A percentile compares a stretch with the other conserved stretches of the same genome.
phyloP scores from a whole-genome alignment of 2,888 invertebrate species.

The Yponomeuta sedellus region DNA sequence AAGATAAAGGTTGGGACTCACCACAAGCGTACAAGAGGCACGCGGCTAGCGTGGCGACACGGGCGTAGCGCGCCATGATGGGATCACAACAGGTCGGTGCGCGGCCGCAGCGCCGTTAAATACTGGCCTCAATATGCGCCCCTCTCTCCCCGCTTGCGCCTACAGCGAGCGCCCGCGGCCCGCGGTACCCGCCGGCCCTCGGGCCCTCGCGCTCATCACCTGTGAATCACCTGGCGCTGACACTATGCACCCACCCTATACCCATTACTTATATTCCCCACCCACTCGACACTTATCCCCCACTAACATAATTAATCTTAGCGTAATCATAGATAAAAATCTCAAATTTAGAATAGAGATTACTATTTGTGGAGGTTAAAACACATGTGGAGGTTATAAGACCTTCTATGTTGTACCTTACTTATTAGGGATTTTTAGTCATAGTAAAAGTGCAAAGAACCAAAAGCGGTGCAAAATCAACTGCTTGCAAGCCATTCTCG shows the following conservation, averaged over 20 bases:
- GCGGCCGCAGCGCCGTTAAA: constrained; percentile 72
- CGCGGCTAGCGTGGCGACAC: constrained; percentile 75
- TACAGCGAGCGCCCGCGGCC: constrained; percentile 51
- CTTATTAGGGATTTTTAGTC: too few relatives aligned
- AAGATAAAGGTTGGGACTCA: constrained; percentile 74
- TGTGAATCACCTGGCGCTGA: constrained; percentile 47
- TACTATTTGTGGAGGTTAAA: too few relatives aligned
- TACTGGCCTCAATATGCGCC: constrained; percentile 75
- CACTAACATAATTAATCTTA: not conserved
- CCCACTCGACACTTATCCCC: not conserved
- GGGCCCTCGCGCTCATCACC: constrained; percentile 35
- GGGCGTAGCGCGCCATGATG: constrained; percentile 77
- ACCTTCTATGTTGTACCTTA: too few relatives aligned
- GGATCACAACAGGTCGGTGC: constrained; percentile 77
- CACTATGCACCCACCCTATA: not conserved
- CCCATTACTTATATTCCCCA: constrained; percentile 21
- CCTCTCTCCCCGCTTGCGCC: constrained; percentile 71
- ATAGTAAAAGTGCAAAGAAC: too few relatives aligned
- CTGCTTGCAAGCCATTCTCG: too few relatives aligned
- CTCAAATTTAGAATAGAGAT: not conserved
- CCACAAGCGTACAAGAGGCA: constrained; percentile 74
- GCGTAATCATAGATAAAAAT: not conserved
- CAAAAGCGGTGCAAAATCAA: too few relatives aligned
- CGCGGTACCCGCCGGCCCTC: constrained; percentile 40
- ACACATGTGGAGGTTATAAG: too few relatives aligned